Percentiles rank a stretch among this genome's conserved stretches.
These are phyloP conservation scores for Sanderia malayensis DNA, from an alignment of 30 jellyfish, hydroid and myxozoan species.

Conservation along the genomic window DNA sequence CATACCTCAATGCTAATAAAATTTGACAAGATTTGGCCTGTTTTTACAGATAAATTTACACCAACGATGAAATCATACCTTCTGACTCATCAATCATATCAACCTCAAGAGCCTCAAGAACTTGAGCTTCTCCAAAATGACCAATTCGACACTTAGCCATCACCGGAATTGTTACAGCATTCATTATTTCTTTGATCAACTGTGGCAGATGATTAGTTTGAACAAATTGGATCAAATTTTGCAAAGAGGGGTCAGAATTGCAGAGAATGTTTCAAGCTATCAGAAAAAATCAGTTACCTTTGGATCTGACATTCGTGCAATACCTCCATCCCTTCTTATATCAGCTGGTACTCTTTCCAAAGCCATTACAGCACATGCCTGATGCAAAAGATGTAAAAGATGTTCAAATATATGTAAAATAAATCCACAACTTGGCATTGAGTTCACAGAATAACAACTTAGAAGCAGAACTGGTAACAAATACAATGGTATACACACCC, in stretches of 20 bases:
- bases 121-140: constrained; percentile 98
- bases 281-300: constrained; percentile 66
- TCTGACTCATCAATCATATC: constrained; percentile 99
- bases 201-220: constrained; percentile 23
- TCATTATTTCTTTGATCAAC: constrained; percentile 91
- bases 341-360: constrained; percentile 98
- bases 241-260: no score
- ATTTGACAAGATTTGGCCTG: background rate
- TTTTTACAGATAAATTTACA: background rate
- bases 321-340: constrained; percentile 95
- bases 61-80: no score
- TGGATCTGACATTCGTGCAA: constrained; percentile 99
- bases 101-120: constrained; percentile 83
- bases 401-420: no score
- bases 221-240: no score
- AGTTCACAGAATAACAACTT: background rate
- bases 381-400: background rate
- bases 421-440: no score
- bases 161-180: constrained; percentile 97
- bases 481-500: constrained; percentile 53
- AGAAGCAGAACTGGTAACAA: no score
- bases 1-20: no score
- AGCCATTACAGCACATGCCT: constrained; percentile 99
- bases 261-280: no score
- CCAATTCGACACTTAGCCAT: constrained; percentile 99